These are phyloP conservation scores for Hipparchia sbordonii DNA, from an alignment of 2,888 invertebrate species.

Conservation along the genomic window DNA sequence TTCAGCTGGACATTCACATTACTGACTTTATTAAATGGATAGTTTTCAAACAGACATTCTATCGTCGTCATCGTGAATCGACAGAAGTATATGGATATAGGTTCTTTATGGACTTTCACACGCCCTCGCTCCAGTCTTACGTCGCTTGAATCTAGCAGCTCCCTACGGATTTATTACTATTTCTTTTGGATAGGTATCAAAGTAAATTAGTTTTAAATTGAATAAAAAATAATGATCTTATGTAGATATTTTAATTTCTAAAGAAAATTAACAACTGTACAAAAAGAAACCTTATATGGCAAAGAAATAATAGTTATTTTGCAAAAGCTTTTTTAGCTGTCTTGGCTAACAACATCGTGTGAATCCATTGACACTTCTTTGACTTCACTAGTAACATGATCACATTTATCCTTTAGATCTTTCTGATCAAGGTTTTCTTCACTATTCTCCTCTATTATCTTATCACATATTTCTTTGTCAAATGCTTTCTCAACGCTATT, in stretches of 20 bases:
- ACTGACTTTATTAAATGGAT: too few relatives aligned
- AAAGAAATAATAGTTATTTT: slow-evolving; percentile 27
- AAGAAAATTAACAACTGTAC: slow-evolving; percentile 31
- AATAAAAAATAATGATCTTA: not conserved
- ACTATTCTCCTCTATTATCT: not conserved
- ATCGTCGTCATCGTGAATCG: too few relatives aligned
- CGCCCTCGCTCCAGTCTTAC: too few relatives aligned
- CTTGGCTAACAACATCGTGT: slow-evolving; percentile 16
- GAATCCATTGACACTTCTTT: slow-evolving; percentile 11
- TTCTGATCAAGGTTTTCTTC: slow-evolving; percentile 4
- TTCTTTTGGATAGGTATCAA: not conserved
- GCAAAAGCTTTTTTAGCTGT: slow-evolving; percentile 25
- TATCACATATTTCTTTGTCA: slow-evolving; percentile 1
- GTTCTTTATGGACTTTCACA: too few relatives aligned
- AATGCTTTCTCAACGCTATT: not conserved
- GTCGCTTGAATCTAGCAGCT: too few relatives aligned
- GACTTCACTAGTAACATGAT: not conserved
- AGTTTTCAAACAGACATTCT: too few relatives aligned
- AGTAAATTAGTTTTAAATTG: not conserved
- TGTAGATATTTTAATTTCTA: slow-evolving; percentile 1
- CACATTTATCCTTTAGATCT: not conserved
- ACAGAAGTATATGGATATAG: too few relatives aligned
- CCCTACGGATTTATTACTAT: too few relatives aligned
- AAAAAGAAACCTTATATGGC: slow-evolving; percentile 28
- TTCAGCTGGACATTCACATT: too few relatives aligned